Evolutionary conservation across 2,888 invertebrate genomes (phyloP), one percentile per base, ranked within the genome.

Genomic region (Nomada fabriciana): DNA sequence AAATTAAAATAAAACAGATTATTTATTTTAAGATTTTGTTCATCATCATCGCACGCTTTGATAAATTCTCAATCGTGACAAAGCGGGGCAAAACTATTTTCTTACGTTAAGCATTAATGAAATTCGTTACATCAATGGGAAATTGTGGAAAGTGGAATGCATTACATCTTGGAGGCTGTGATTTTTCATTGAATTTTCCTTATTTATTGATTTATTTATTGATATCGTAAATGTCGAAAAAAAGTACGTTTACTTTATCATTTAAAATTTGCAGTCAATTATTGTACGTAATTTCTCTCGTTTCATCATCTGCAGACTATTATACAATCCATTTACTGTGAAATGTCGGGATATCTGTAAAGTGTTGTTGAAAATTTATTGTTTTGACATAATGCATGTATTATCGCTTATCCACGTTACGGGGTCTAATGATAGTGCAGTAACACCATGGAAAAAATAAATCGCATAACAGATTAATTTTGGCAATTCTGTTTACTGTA

Each of bases 11-110:
- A 23, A n/a, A 52, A 67, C 36, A 42, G 63, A 57, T 74, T 52
- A 52, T 67, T 59, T 52, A 60, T 4, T 65, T 20, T 60, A 50
- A 74, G 42, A 25, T 42, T 52, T 7, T 18, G 13, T 60, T 67
- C 4, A 13, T 50, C 15, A 9, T 74, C 59, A 36, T 50, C 50
- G 11, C 10, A 13, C 23, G 23, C n/a, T 59, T 2, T 23, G 73
- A 73, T 73, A 70, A 36, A 64, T 55, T 55, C 11, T 25, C 36
- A 36, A 25, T 55, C 43, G 15, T 29, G 11, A 50, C 9, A 60
- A 64, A 64, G 57, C 50, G 47, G 47, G 29, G 43, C 29, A 64
- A 64, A 64, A 55, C 25, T 18, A 11, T 61, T 36, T 36, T 7
- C 5, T 15, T 10, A 23, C 23, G 1, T 55, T 23, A 55, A 23